Conservation (phyloP, 2,888 invertebrate genomes). For the Asteroscopus sphinx region DNA sequence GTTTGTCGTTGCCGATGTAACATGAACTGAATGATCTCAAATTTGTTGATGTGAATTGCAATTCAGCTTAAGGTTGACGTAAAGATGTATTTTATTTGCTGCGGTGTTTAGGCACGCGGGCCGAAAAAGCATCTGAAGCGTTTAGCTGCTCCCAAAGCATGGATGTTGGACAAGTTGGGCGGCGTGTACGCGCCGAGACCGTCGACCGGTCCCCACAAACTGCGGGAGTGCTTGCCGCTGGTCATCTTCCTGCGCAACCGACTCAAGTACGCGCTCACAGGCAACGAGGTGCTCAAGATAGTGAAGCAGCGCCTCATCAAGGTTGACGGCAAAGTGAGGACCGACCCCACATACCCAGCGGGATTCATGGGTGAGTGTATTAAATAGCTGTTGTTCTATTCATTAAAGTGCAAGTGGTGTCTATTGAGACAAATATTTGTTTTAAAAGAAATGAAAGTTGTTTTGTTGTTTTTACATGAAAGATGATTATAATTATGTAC, state of each 20-base stretch:
- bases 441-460: no score
- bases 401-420: no score
- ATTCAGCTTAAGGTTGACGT: constrained; percentile 45
- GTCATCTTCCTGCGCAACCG: constrained; percentile 99
- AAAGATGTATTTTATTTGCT: constrained; percentile 23
- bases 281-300: constrained; percentile 98
- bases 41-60: no score
- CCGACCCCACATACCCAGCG: constrained; percentile 98
- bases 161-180: constrained; percentile 99
- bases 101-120: constrained; percentile 95
- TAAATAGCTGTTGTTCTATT: background rate
- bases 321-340: constrained; percentile 99
- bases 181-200: constrained; percentile 99
- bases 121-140: constrained; percentile 99
- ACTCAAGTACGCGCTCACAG: constrained; percentile 99
- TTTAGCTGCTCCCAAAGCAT: constrained; percentile 99
- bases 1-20: constrained; percentile 26
- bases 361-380: constrained; percentile 99
- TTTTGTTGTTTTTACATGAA: no score
- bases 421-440: no score
- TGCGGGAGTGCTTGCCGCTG: constrained; percentile 98
- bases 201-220: constrained; percentile 99
- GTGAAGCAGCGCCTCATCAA: constrained; percentile 99
- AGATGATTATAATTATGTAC: no score
- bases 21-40: background rate